Conservation (phyloP, 2,113 vertebrate genomes). For the Platichthys flesus region DNA sequence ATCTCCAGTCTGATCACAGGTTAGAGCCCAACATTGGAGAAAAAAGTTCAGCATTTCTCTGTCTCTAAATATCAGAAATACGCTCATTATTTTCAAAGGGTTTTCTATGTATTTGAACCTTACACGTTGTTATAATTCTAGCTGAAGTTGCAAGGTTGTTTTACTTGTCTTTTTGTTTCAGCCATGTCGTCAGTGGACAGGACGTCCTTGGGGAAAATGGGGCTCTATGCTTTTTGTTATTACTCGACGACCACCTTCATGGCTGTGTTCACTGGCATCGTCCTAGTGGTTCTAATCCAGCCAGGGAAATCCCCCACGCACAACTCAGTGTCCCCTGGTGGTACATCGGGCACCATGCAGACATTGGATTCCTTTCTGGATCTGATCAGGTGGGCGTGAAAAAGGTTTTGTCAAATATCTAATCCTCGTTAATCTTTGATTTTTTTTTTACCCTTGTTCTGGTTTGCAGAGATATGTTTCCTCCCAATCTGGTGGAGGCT, state of each 20-base stretch:
- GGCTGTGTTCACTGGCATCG: constrained; percentile 70
- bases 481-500: constrained; percentile 89
- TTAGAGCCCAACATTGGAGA: neutral
- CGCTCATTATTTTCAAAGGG: neutral
- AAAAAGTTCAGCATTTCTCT: neutral
- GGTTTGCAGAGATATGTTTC: constrained; percentile 91
- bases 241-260: constrained; percentile 85
- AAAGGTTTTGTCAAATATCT: neutral
- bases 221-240: constrained; percentile 81
- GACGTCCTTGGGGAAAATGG: constrained; percentile 13
- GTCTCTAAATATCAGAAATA: neutral
- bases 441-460: neutral
- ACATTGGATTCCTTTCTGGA: constrained; percentile 83
- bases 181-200: constrained; percentile 13
- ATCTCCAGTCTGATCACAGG: constrained; percentile 37
- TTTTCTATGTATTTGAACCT: too few species aligned
- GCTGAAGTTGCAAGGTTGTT: neutral
- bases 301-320: neutral
- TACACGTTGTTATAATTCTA: neutral
- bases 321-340: constrained; percentile 66
- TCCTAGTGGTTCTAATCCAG: constrained; percentile 80
- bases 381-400: constrained; percentile 81
- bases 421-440: neutral
- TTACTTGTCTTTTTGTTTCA: constrained; percentile 2
- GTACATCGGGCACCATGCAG: constrained; percentile 78